Evolutionary conservation across 2,888 invertebrate genomes (phyloP).

Genomic region (Eilema sororculum): DNA sequence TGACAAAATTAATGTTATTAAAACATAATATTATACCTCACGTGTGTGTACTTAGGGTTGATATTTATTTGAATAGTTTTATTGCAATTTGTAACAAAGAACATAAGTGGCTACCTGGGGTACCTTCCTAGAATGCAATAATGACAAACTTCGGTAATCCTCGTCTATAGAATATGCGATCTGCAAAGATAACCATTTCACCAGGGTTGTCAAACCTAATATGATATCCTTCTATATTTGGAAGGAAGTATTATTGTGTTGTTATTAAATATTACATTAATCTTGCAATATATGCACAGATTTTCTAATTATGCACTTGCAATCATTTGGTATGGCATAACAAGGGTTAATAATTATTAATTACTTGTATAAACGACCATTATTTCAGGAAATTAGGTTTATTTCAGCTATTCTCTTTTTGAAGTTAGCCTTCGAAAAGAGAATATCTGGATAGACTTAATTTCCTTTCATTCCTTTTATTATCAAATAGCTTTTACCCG

Average conservation of each 20-base stretch:
- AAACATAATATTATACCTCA: slow-evolving; percentile 32
- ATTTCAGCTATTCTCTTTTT: no score
- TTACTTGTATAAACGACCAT: background rate
- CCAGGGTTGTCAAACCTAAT: slow-evolving; percentile 68
- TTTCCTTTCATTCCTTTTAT: background rate
- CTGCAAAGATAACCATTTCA: slow-evolving; percentile 73
- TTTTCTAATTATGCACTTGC: background rate
- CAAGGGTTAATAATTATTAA: background rate
- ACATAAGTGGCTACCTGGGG: slow-evolving; percentile 75
- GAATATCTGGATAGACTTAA: background rate
- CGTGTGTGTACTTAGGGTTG: slow-evolving; percentile 17
- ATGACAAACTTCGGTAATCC: slow-evolving; percentile 80
- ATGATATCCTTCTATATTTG: slow-evolving; percentile 30
- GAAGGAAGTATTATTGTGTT: slow-evolving; percentile 8
- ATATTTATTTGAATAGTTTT: slow-evolving; percentile 36
- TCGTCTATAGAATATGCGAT: slow-evolving; percentile 80
- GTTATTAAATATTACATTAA: background rate
- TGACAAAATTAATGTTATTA: slow-evolving; percentile 40
- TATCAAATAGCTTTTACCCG: no score
- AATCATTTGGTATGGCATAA: background rate
- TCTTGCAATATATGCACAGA: background rate
- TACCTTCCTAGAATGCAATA: slow-evolving; percentile 84
- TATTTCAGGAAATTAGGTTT: no score
- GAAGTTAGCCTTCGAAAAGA: background rate
- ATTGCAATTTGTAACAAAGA: slow-evolving; percentile 66